Conservation (phyloP, 2,888 invertebrate genomes). For the Cephus pygmeus region DNA sequence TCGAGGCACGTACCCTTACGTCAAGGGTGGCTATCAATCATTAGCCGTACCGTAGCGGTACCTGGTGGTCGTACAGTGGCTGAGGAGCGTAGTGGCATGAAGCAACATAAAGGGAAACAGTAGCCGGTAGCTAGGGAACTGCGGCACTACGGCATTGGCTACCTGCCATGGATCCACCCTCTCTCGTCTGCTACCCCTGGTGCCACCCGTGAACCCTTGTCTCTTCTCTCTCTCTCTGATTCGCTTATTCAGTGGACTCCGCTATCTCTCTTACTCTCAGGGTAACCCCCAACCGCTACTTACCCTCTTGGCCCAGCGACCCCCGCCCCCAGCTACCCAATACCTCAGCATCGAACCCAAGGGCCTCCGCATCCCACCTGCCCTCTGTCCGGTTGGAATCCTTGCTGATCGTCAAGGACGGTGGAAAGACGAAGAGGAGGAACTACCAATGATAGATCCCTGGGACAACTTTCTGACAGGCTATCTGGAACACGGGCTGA, state of each 20-base stretch:
- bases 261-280: not conserved
- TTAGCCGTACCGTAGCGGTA: not conserved
- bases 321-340: not conserved
- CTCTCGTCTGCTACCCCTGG: conserved; percentile 29
- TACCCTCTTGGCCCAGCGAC: conserved; percentile 18
- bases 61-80: conserved; percentile 8
- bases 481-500: not conserved
- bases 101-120: conserved; percentile 8
- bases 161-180: conserved; percentile 49
- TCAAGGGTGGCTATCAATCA: not conserved
- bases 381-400: not conserved
- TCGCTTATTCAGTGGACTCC: not conserved
- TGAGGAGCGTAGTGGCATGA: conserved; percentile 7
- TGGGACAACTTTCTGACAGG: too few species aligned
- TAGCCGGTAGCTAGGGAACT: conserved; percentile 43
- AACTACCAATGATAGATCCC: not conserved
- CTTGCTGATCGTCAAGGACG: not conserved
- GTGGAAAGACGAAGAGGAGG: not conserved
- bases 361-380: not conserved
- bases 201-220: conserved; percentile 7
- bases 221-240: not conserved
- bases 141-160: conserved; percentile 57
- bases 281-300: conserved; percentile 4
- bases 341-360: conserved; percentile 5
- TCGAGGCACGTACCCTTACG: not conserved